A percentile compares a stretch with the other conserved stretches of the same genome.
Conservation (phyloP, 2,797 vertebrate species). For the Echiichthys vipera region DNA sequence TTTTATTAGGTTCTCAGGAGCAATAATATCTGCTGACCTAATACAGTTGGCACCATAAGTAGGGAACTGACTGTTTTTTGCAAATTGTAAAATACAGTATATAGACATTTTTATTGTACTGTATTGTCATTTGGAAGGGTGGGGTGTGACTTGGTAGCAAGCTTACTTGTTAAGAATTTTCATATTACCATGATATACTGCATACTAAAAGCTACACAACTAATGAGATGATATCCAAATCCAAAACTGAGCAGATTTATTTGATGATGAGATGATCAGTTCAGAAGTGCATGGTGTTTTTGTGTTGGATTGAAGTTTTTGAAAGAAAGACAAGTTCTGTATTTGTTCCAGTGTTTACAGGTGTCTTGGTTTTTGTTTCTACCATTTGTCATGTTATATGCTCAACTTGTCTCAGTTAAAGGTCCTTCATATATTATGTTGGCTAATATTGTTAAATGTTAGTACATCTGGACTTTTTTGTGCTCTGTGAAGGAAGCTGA, state of each 20-base stretch:
- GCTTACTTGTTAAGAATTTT: not conserved
- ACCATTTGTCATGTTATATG: not conserved
- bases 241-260: slow-evolving; percentile 1
- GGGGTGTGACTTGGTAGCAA: not conserved
- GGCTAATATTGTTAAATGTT: slow-evolving; percentile 7
- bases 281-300: not conserved
- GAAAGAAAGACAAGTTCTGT: not conserved
- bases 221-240: not conserved
- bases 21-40: not conserved
- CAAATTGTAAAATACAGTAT: not conserved
- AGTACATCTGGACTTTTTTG: slow-evolving; percentile 2
- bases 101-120: slow-evolving; percentile 12
- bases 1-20: not conserved
- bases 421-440: not conserved
- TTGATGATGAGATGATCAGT: slow-evolving; percentile 3
- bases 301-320: not conserved
- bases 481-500: slow-evolving; percentile 25
- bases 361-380: not conserved
- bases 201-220: not conserved
- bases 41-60: slow-evolving; percentile 4
- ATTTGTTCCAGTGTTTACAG: not conserved
- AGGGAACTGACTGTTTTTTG: slow-evolving; percentile 1
- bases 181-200: not conserved
- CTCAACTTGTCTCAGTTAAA: not conserved
- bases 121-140: slow-evolving; percentile 5